Evolutionary conservation across 2,113 vertebrate genomes (phyloP), one percentile per base, ranked within the genome.

Genomic region (Centropristis striata): DNA sequence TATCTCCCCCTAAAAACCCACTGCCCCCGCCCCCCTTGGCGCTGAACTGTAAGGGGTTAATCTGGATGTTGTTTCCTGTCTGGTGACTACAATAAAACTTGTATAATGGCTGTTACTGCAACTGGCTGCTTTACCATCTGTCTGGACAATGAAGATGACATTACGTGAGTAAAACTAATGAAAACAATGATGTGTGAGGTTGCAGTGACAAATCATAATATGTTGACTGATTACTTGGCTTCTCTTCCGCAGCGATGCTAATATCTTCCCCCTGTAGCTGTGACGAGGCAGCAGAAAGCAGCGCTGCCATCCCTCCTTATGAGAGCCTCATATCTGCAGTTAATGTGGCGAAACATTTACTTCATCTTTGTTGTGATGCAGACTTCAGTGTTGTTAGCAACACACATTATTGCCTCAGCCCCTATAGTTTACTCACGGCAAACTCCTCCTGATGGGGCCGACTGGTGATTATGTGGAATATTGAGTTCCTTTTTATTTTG

Each of bases 281-380:
- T 80, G 84, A 74, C 70, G 81, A 63, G 54, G 51, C 57, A 80
- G 77, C 77, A 74, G 36, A 71, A 77, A 74, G 71, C 71, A 75
- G 25, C 50, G 15, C 12, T 44, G 60, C 61, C 77, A 58, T n/a
- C 54, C 46, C 76, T 77, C 54, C 71, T 71, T 65, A 76, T 12
- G 76, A 81, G 80, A 44, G 39, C 28, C 70, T 85, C 76, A 53
- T 63, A 37, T 78, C 84, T 76, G 81, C 42, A 50, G 78, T 82
- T 88, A 86, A 89, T 91, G 85, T 84, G 78, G 44, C 55, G 44
- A 78, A 88, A 78, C 83, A 25, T 72, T 84, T 57, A n/a, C 73
- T 78, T 80, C 44, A 50, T 85, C 72, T 83, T 23, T 74, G 73
- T 41, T 81, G 78, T 36, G 54, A 46, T 65, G 73, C 58, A 70